Percentiles rank a stretch among this genome's conserved stretches.
Conservation (phyloP, 2,888 invertebrate species). For the Cephus pygmeus region DNA sequence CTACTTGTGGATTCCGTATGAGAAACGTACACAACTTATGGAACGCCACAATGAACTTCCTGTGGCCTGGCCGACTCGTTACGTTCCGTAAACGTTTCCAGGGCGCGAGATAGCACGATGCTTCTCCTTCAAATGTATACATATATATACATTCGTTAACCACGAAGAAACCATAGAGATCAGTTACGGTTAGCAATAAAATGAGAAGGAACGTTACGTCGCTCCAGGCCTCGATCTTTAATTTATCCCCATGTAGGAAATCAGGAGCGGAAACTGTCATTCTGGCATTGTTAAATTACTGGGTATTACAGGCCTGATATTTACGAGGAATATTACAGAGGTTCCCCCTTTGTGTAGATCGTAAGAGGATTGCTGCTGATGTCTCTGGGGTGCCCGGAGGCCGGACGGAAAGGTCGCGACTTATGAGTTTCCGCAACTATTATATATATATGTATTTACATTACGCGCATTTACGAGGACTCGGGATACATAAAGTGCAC, state of each 20-base stretch:
- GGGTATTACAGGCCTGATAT: neutral
- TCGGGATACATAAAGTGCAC: neutral
- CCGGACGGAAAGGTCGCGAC: neutral
- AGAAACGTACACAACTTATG: neutral
- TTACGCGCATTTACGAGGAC: neutral
- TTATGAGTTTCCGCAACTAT: neutral
- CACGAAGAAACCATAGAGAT: neutral
- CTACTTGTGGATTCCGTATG: neutral
- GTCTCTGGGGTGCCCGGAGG: neutral
- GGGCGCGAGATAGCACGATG: neutral
- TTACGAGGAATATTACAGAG: neutral
- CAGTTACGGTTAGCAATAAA: neutral
- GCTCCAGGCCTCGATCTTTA: neutral
- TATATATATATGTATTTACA: neutral
- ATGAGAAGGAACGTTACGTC: neutral
- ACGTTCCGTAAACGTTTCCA: neutral
- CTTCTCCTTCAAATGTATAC: neutral
- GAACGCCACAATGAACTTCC: neutral
- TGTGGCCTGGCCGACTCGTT: neutral
- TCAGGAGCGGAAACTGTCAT: neutral
- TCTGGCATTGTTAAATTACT: neutral
- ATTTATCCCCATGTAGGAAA: neutral
- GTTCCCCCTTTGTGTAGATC: neutral
- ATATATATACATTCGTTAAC: too few relatives aligned
- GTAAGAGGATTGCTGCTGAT: conserved; percentile 5